Base-by-base conservation (phyloP, 1,140 invertebrate genomes). In the Bombus superbus region DNA sequence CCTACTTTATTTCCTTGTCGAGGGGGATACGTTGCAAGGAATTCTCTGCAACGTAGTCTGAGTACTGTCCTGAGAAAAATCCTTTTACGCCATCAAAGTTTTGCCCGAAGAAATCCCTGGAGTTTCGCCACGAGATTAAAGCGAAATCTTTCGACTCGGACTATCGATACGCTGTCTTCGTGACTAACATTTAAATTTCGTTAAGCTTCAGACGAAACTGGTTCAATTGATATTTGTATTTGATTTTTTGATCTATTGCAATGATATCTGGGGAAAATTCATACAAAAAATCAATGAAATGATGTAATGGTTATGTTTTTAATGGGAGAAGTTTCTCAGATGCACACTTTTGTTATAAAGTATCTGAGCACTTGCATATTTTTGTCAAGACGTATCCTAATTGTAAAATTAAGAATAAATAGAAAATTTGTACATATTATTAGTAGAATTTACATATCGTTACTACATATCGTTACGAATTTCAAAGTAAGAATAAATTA, bases 101-200 rank as follows among this genome's bases (percentile, higher is more conserved):
- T 87, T 77, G 71, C 75, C 72, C 64, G 72, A 66, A 35, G 59
- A 90, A 90, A 88, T 83, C 82, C 79, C 86, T 68, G 57, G 81
- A 90, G 81, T 86, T 84, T 90, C 76, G 68, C 66, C 81, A 64
- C 38, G 79, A 88, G 86, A 85, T 86, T 86, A 88, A 90, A 90
- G 86, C 53, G 71, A 68, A 83, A 81, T 57, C 78, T 80, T 82
- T 84, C 64, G 57, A 62, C 68, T 80, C 44, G 25, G 59, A 72
- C 87, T 68, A 76, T 78, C 74, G 73, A 88, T 86, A 80, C 13
- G 53, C 47, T 38, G 22, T 11, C 25, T 28, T 38, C 35, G 32
- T 66, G 32, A 28, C 40, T 73, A 40, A 42, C 2, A 53, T 71
- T 28, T 44, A 62, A 59, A 76, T 59, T 32, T 81, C 62, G 44